Conservation (phyloP, 1,140 invertebrate species). For the Condylostylus longicornis region DNA sequence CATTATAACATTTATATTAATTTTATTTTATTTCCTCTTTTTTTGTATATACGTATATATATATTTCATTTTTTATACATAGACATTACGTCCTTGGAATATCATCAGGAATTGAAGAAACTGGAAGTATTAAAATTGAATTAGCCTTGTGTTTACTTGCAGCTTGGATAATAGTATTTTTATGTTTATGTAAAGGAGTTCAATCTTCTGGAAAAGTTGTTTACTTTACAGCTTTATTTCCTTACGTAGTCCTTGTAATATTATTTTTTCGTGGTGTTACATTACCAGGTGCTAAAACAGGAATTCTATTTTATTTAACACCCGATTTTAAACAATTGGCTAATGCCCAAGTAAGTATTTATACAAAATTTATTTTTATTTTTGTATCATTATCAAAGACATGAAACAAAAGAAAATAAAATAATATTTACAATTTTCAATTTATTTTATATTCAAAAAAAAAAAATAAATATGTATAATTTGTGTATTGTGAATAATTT, state of each 20-base stretch:
- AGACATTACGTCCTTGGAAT: slow-evolving; percentile 60
- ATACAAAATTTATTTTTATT: neutral
- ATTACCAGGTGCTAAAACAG: slow-evolving; percentile 58
- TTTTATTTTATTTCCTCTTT: neutral
- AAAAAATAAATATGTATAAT: neutral
- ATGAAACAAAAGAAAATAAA: no score
- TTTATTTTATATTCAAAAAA: neutral
- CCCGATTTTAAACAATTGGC: slow-evolving; percentile 63
- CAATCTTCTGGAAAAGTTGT: slow-evolving; percentile 74
- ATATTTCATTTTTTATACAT: slow-evolving; percentile 10
- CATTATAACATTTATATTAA: neutral
- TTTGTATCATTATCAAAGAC: neutral
- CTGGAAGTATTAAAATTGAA: slow-evolving; percentile 45
- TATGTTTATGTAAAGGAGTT: slow-evolving; percentile 68
- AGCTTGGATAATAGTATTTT: slow-evolving; percentile 67
- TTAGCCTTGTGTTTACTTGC: slow-evolving; percentile 54
- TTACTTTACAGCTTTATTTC: slow-evolving; percentile 73
- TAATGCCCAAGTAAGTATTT: slow-evolving; percentile 55
- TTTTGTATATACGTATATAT: neutral
- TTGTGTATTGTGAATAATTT: neutral
- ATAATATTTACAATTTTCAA: no score
- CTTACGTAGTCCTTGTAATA: slow-evolving; percentile 68
- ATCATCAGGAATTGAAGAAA: slow-evolving; percentile 56
- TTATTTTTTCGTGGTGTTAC: slow-evolving; percentile 67
- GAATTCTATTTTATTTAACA: slow-evolving; percentile 71